Conservation (phyloP, 2,113 vertebrate genomes). For the Psephotus haematonotus region DNA sequence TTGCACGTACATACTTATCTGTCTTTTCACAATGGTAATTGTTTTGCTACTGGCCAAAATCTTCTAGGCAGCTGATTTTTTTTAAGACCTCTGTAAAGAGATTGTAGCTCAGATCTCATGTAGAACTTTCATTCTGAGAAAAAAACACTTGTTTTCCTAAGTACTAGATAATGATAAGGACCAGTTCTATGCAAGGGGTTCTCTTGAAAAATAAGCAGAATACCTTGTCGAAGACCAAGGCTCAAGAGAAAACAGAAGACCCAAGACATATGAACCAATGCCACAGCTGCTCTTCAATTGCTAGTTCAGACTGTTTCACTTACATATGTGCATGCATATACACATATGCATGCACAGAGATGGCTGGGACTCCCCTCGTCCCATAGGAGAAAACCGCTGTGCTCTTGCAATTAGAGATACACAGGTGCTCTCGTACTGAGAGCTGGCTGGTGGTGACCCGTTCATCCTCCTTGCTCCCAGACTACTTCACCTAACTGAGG, state of each 20-base stretch:
- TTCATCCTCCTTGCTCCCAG: neutral
- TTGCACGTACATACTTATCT: neutral
- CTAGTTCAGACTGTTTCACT: neutral
- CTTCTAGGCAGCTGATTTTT: neutral
- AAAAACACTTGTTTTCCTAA: neutral
- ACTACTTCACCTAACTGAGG: neutral
- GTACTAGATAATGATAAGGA: neutral
- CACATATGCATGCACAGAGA: fast-evolving
- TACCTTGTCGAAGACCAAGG: neutral
- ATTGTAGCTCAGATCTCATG: neutral
- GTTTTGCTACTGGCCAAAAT: neutral
- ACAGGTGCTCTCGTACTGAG: neutral
- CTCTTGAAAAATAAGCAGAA: neutral
- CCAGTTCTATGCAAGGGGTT: neutral
- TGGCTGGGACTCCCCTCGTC: neutral
- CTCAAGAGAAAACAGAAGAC: neutral
- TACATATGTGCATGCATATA: fast-evolving
- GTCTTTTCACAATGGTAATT: neutral
- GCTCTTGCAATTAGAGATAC: neutral
- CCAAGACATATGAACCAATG: fast-evolving
- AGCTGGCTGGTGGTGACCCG: neutral
- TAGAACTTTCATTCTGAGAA: neutral
- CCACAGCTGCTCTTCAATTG: neutral
- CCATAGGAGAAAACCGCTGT: neutral
- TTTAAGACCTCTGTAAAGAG: neutral